These are phyloP conservation scores for Megathymus violae DNA, from an alignment of 1,140 invertebrate species.

Conservation along the genomic window DNA sequence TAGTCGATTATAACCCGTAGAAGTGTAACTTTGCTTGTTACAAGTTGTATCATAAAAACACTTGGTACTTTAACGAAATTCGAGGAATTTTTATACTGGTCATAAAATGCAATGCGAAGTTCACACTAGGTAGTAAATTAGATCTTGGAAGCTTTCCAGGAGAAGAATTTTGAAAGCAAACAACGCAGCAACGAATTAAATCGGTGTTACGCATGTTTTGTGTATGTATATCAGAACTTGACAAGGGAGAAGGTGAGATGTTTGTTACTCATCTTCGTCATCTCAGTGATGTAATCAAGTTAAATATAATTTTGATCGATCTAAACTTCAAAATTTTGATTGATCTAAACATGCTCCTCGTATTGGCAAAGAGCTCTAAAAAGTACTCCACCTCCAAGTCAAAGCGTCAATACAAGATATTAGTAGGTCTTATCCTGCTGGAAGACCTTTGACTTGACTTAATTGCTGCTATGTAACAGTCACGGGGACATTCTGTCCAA, in stretches of 20 bases:
- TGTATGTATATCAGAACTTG: neutral
- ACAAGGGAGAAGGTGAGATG: neutral
- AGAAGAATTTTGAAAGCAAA: neutral
- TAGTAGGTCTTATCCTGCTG: too few species aligned
- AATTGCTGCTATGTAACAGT: too few species aligned
- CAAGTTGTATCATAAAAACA: neutral
- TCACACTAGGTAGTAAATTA: neutral
- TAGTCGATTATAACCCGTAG: neutral
- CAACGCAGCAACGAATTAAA: neutral
- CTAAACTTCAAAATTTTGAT: too few species aligned
- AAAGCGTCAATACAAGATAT: too few species aligned
- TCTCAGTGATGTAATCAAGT: neutral
- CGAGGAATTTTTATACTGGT: neutral
- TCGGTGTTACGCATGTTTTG: neutral
- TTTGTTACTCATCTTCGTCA: neutral
- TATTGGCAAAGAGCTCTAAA: too few species aligned
- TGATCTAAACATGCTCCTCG: too few species aligned
- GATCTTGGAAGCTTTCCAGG: neutral
- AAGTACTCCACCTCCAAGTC: too few species aligned
- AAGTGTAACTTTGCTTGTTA: neutral
- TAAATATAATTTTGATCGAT: neutral
- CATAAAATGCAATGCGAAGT: neutral
- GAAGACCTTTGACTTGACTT: too few species aligned
- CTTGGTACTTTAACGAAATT: neutral
- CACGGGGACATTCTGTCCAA: too few species aligned